Evolutionary conservation across 2,888 invertebrate species (phyloP), one percentile per base, ranked within the genome.

Genomic region (Dione juno): DNA sequence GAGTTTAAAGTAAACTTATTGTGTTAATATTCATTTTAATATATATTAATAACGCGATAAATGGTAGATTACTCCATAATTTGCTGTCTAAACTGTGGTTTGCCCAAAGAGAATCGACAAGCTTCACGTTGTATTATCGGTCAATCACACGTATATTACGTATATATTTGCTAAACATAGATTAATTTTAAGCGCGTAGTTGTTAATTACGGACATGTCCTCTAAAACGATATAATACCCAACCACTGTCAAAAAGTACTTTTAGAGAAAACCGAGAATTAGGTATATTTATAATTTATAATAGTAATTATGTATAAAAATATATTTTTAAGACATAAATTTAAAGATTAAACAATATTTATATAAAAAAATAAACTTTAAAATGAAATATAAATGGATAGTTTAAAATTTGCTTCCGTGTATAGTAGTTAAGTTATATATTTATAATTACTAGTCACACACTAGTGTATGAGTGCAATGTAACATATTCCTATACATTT

Each of bases 161-260:
- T n/a, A 35, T 61, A 61, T 61, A 28, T 61, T 45, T 45, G n/a
- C 48, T 28, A 52, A 53, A 43, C 43, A 61, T 53, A 61, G 28
- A 40, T 61, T 48, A 53, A 61, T 37, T 37, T 37, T 48, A 13
- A 45, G 2, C 11, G 28, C 10, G 45, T 45, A 45, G 45, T 35
- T n/a, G 41, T 14, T 53, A 35, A 43, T 61, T 13, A 35, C 28
- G 61, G 67, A 53, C 45, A 67, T 67, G 67, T 53, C 53, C 53
- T 67, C 52, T 67, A 52, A 61, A n/a, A 43, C 1, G n/a, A 19
- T n/a, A 41, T 16, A 28, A 19, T 13, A 8, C 58, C 9, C 59
- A 53, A 61, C 61, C 67, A 67, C 41, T 59, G 67, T 28, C 59
- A 59, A 67, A 67, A 50, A 21, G 6, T 28, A 28, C 28, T 3